Conservation (phyloP, 2,797 vertebrate genomes). For the Falco peregrinus region DNA sequence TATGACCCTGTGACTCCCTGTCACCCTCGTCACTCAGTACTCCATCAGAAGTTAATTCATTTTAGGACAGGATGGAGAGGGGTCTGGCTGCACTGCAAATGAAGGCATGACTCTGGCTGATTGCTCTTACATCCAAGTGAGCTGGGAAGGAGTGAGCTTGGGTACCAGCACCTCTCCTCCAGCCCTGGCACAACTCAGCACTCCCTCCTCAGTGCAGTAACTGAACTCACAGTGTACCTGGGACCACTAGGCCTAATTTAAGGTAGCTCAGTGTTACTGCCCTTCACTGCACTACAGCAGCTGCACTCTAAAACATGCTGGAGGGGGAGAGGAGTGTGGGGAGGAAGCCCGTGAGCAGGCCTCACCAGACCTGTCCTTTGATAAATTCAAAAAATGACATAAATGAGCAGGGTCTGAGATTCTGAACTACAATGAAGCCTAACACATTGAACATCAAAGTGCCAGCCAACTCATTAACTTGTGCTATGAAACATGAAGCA, state of each 20-base stretch:
- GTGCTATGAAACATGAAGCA: slow-evolving; percentile 9
- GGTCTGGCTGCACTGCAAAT: not conserved
- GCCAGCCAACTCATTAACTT: slow-evolving; percentile 32
- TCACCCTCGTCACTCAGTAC: not conserved
- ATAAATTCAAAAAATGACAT: not conserved
- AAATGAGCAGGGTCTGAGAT: not conserved
- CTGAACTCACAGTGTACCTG: not conserved
- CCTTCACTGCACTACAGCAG: not conserved
- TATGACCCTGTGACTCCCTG: not conserved
- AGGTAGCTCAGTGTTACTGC: not conserved
- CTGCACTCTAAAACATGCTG: not conserved
- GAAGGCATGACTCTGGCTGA: not conserved
- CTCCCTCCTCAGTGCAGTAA: not conserved
- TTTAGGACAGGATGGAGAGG: not conserved
- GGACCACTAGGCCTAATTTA: not conserved
- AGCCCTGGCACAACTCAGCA: not conserved
- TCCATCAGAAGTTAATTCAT: not conserved
- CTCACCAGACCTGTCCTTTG: not conserved
- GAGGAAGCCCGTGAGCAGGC: not conserved
- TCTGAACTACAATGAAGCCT: not conserved
- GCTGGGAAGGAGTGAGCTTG: rapidly evolving
- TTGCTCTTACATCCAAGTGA: not conserved
- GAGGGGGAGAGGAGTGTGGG: rapidly evolving
- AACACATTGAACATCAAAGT: slow-evolving; percentile 19
- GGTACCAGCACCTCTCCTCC: not conserved